Conservation (phyloP, 1,140 invertebrate genomes). For the Nasonia vitripennis region DNA sequence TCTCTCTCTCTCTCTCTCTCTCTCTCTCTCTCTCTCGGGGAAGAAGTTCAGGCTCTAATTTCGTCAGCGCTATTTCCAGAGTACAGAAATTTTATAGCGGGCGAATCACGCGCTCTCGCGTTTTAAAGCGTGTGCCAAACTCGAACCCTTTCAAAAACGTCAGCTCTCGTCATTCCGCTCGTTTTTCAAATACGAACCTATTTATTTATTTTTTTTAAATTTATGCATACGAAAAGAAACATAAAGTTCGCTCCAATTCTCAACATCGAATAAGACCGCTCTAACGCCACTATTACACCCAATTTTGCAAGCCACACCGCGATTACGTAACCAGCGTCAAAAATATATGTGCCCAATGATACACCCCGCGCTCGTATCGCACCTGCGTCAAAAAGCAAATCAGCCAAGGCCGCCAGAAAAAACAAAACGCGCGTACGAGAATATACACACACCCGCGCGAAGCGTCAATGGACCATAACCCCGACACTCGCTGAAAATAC, state of each 20-base stretch:
- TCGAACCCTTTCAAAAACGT: not conserved
- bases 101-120: conserved; percentile 9
- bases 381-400: not conserved
- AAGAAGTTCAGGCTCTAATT: conserved; percentile 51
- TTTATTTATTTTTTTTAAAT: no score
- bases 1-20: not conserved
- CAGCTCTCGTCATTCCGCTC: not conserved
- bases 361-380: no score
- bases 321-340: no score
- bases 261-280: no score
- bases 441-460: not conserved
- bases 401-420: not conserved
- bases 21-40: not conserved
- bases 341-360: no score
- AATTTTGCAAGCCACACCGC: no score
- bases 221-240: no score
- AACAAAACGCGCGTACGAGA: not conserved
- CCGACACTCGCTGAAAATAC: not conserved
- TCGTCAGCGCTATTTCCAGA: conserved; percentile 61
- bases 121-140: conserved; percentile 20
- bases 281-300: no score
- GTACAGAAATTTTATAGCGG: conserved; percentile 51
- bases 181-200: not conserved
- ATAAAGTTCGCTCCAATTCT: no score
- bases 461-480: not conserved